A percentile compares a stretch with the other conserved stretches of the same genome.
phyloP scores from a whole-genome alignment of 2,797 vertebrate genomes.

The Macroramphosus scolopax region DNA sequence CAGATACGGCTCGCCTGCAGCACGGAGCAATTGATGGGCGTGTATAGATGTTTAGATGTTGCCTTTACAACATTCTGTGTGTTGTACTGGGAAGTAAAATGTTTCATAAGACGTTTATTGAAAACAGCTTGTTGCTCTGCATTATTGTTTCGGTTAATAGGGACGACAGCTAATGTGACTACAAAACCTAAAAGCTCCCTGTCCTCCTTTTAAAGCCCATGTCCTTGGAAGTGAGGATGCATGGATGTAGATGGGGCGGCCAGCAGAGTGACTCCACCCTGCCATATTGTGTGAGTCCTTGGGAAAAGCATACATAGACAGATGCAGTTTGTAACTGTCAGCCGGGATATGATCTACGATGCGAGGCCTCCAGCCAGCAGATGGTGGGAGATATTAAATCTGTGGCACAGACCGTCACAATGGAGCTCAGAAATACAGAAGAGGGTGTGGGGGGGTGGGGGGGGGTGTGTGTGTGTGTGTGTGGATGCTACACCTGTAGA shows the following conservation, averaged over 20 bases:
- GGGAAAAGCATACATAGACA: constrained; percentile 73
- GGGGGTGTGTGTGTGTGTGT: too few species aligned
- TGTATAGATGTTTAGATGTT: constrained; percentile 54
- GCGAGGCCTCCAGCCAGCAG: constrained; percentile 78
- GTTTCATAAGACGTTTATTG: too few species aligned
- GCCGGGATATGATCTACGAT: constrained; percentile 73
- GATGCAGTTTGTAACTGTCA: constrained; percentile 80
- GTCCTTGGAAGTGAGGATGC: constrained; percentile 58
- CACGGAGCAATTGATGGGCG: constrained; percentile 52
- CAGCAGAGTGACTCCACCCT: constrained; percentile 59
- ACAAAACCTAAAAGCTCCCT: constrained; percentile 14
- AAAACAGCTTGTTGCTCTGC: too few species aligned
- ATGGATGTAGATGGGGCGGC: constrained; percentile 63
- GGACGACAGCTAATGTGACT: neutral
- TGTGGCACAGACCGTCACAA: constrained; percentile 69
- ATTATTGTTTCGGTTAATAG: neutral
- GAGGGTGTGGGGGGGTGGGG: too few species aligned
- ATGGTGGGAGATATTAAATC: constrained; percentile 81
- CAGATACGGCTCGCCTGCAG: constrained; percentile 55
- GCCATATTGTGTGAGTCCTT: constrained; percentile 79
- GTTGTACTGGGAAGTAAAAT: too few species aligned
- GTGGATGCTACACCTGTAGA: constrained; percentile 68
- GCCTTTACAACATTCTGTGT: too few species aligned
- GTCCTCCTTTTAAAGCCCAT: constrained; percentile 18
- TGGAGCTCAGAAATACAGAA: constrained; percentile 63